Evolutionary conservation across 2,888 invertebrate species (phyloP), one percentile per base, ranked within the genome.

Genomic region (Cheilosia pagana): DNA sequence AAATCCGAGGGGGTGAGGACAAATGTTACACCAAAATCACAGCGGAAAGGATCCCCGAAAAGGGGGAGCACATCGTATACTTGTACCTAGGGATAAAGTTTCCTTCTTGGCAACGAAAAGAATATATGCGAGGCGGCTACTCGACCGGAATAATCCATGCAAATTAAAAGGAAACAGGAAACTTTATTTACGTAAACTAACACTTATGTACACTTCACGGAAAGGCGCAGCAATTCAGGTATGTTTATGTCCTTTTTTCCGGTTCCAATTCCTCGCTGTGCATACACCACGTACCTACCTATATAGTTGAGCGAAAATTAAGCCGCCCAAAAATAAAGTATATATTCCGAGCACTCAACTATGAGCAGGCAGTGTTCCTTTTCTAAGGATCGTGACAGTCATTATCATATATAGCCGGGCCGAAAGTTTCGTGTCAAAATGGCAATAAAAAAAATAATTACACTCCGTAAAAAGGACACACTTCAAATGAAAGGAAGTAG

Each of bases 101-200:
- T 60, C 57, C 70, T 63, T 70, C 43, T 65, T 70, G 75, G 52
- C 52, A 68, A 70, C 62, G 63, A 35, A 12, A 63, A 65, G n/a
- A 39, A 71, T 62, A 50, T 75, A 52, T 48, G 65, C 52, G 39
- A 3, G 25, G 16, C 19, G 12, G 53, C 57, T 52, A 55, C 63
- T 75, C 70, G 62, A 52, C 70, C 50, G 63, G 75, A 70, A 76
- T 75, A 75, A 70, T 81, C 81, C 81, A 81, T 81, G 70, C 65
- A 81, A 81, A 81, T 81, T 76, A 81, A 81, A 81, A 70, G 59
- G 81, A 81, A 81, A 81, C 77, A 48, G 77, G 77, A 82, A 72
- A 72, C 77, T 72, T 77, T 67, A 82, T 65, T 82, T 82, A 62
- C 71, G 25, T 68, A 82, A 77, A 77, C 82, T 57, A 57, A 72